Evolutionary conservation across 2,113 vertebrate genomes (phyloP), one percentile per base, ranked within the genome.

Genomic region (Macquaria ambigua): DNA sequence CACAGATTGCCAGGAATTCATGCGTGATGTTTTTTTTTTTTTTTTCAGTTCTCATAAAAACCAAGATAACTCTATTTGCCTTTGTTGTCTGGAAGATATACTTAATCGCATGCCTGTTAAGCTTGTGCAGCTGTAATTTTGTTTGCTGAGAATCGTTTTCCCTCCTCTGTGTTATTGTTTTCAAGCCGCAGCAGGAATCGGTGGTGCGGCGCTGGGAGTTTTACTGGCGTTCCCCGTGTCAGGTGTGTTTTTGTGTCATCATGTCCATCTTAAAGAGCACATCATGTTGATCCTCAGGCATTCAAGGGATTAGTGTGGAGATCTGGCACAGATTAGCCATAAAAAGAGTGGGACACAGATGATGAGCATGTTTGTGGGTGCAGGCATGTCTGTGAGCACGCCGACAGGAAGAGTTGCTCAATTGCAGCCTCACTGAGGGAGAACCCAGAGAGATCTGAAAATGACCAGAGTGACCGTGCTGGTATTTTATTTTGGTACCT

Each of bases 221-320:
- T 92, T 82, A 79, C 84, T 70, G 62, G 62, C 12, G 12, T 68
- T 89, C 86, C 55, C 1, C 5, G 0, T 5, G 71, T 92, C 90
- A 93, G 90, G 89, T 93, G 92, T 84, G 86, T 89, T 87, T 90
- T 86, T 76, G 81, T 89, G 62, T 88, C 89, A 81, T 90, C 48
- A 11, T 73, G 82, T 89, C 72, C 74, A 41, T 82, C 71, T 84
- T 90, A 83, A 93, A 88, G 58, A 82, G 80, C 69, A 72, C 79
- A 72, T 84, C 87, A 84, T 69, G 82, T 66, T 83, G 86, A 91
- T 93, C 92, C 92, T 81, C 79, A 62, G 85, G 86, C 85, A 90
- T 89, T 89, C 16, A 8, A 59, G 66, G 85, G 90, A 91, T 92
- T 84, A 92, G 80, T 58, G 39, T 9, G 18, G 41, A 84, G 86